Evolutionary conservation across 1,140 invertebrate genomes (phyloP).

Genomic region (Adelges cooleyi): DNA sequence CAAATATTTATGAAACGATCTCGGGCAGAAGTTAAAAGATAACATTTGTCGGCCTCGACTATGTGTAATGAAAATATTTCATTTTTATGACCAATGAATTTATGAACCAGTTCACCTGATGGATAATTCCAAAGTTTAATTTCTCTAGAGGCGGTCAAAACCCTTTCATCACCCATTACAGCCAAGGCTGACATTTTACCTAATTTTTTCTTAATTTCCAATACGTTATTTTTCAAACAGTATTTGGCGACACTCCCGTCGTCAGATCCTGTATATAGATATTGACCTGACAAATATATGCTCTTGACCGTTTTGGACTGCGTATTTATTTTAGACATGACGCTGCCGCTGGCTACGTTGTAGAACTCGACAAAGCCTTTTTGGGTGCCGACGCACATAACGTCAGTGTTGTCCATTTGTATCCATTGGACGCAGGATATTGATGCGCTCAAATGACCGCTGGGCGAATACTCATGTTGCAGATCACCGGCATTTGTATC

Average conservation of each 20-base stretch:
- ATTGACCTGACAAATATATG: not conserved
- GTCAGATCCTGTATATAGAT: not conserved
- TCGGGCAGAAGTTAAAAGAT: constrained; percentile 12
- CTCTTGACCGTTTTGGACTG: not conserved
- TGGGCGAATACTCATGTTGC: constrained; percentile 4
- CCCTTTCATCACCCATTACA: not conserved
- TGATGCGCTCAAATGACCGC: not conserved
- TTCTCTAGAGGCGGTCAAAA: constrained; percentile 7
- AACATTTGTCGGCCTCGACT: constrained; percentile 16
- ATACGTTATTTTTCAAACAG: not conserved
- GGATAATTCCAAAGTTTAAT: constrained; percentile 14
- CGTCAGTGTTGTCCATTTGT: not conserved
- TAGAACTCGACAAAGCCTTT: constrained; percentile 11
- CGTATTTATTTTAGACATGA: not conserved
- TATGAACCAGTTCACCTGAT: constrained; percentile 11
- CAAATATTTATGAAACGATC: constrained; percentile 21
- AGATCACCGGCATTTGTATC: constrained; percentile 8
- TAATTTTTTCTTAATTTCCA: not conserved
- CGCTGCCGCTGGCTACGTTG: constrained; percentile 10
- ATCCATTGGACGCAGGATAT: constrained; percentile 10
- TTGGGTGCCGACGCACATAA: constrained; percentile 7
- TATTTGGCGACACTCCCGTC: not conserved
- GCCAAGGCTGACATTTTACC: constrained; percentile 4
- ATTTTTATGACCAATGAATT: constrained; percentile 13
- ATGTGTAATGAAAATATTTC: constrained; percentile 14